Percentiles rank a stretch among this genome's conserved stretches.
phyloP scores from a whole-genome alignment of 2,888 invertebrate genomes.

The Onthophagus sagittarius region DNA sequence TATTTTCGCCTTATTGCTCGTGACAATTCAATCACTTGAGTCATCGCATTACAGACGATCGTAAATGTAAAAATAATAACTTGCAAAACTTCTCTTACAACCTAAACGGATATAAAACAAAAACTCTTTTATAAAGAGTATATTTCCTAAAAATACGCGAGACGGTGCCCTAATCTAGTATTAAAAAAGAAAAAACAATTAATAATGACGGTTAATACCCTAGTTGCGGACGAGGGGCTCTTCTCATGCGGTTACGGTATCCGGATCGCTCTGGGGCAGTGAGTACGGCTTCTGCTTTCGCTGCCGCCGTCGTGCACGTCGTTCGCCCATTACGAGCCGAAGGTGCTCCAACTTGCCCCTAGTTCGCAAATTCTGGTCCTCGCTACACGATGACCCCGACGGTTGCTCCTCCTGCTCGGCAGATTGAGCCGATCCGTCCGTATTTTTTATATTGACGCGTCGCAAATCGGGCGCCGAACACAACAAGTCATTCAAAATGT shows the following conservation, averaged over 20 bases:
- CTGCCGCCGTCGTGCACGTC: conserved; percentile 78
- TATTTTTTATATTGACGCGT: conserved; percentile 39
- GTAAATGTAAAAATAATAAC: not conserved
- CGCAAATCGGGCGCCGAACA: conserved; percentile 70
- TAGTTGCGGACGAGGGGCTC: not conserved
- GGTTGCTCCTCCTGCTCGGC: conserved; percentile 33
- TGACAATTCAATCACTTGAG: not conserved
- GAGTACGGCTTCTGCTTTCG: conserved; percentile 70
- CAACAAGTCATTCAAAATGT: conserved; percentile 89
- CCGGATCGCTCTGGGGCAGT: conserved; percentile 49
- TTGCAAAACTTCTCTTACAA: not conserved
- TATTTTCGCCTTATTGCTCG: not conserved
- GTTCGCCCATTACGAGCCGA: conserved; percentile 85
- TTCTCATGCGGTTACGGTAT: conserved; percentile 44
- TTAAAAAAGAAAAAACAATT: not conserved
- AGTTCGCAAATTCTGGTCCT: conserved; percentile 51
- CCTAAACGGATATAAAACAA: not conserved
- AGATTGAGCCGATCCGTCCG: conserved; percentile 35
- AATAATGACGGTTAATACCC: not conserved
- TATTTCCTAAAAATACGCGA: not conserved
- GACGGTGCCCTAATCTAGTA: not conserved
- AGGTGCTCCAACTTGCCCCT: conserved; percentile 79
- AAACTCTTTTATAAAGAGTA: not conserved
- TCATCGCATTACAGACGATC: not conserved
- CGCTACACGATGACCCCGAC: conserved; percentile 33